Evolutionary conservation across 23 tunicate species (phyloP).

Genomic region (Ascidia mentula): DNA sequence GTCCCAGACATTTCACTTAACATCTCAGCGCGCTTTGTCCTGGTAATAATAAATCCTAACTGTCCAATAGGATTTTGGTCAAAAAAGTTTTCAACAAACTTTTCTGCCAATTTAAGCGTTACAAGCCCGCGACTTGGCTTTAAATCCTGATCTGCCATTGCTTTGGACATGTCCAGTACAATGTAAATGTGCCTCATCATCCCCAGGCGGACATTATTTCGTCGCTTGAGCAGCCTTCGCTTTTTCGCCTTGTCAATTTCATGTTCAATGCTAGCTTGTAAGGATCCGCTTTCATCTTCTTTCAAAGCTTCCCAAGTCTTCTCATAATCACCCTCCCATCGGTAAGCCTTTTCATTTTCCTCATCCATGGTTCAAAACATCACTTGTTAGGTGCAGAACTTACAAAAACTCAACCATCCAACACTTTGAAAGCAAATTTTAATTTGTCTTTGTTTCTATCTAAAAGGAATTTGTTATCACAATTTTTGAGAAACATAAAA

Average conservation of each 20-base stretch:
- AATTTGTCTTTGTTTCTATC: no score
- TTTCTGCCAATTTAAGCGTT: conserved; percentile 47
- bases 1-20: conserved; percentile 79
- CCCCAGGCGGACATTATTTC: conserved; percentile 67
- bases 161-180: conserved; percentile 76
- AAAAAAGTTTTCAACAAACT: conserved; percentile 77
- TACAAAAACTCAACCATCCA: no score
- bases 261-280: conserved; percentile 55
- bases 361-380: conserved; percentile 54
- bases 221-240: conserved; percentile 54
- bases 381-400: no score
- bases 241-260: conserved; percentile 67
- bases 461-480: no score
- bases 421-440: no score
- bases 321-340: conserved; percentile 98
- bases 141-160: conserved; percentile 85
- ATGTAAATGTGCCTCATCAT: conserved; percentile 90
- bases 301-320: conserved; percentile 96
- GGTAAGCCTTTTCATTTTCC: conserved; percentile 72
- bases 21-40: conserved; percentile 58
- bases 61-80: conserved; percentile 94
- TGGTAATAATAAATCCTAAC: conserved; percentile 64
- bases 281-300: conserved; percentile 96
- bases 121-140: conserved; percentile 87
- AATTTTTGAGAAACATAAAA: no score